phyloP scores from a whole-genome alignment of 2,797 vertebrate species.

The Lemur catta region DNA sequence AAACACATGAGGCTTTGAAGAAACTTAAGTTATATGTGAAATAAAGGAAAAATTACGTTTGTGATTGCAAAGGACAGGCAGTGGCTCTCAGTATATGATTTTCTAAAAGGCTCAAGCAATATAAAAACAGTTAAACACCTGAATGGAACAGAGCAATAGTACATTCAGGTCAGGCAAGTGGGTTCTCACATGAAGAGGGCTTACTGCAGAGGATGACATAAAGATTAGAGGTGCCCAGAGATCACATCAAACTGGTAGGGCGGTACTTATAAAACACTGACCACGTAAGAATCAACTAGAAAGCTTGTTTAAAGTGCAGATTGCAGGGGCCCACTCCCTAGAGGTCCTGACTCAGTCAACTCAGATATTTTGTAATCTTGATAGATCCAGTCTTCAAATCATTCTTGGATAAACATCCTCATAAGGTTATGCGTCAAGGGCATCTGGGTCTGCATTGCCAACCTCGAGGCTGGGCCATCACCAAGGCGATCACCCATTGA shows the following conservation, averaged over 20 bases:
- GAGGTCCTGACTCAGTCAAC: neutral
- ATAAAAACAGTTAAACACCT: neutral
- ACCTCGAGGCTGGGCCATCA: neutral
- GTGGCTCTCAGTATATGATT: neutral
- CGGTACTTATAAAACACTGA: neutral
- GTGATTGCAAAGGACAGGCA: slow-evolving; percentile 40
- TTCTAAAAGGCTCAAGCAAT: slow-evolving; percentile 43
- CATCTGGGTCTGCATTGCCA: neutral
- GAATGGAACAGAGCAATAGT: neutral
- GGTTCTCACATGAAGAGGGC: neutral
- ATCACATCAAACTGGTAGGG: neutral
- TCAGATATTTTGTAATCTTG: neutral
- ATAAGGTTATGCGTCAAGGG: neutral
- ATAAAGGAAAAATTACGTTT: slow-evolving; percentile 51
- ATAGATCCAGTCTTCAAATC: neutral
- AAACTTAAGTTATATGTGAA: slow-evolving; percentile 49
- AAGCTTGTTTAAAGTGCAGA: neutral
- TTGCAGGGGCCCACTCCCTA: neutral
- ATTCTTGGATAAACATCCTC: neutral
- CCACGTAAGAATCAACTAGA: neutral
- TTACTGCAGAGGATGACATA: neutral
- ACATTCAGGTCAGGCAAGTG: neutral
- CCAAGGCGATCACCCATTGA: neutral
- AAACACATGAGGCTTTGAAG: slow-evolving; percentile 50
- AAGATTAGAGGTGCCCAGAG: neutral